These are phyloP conservation scores for Elymnias hypermnestra DNA, from an alignment of 1,140 invertebrate genomes.

Conservation along the genomic window DNA sequence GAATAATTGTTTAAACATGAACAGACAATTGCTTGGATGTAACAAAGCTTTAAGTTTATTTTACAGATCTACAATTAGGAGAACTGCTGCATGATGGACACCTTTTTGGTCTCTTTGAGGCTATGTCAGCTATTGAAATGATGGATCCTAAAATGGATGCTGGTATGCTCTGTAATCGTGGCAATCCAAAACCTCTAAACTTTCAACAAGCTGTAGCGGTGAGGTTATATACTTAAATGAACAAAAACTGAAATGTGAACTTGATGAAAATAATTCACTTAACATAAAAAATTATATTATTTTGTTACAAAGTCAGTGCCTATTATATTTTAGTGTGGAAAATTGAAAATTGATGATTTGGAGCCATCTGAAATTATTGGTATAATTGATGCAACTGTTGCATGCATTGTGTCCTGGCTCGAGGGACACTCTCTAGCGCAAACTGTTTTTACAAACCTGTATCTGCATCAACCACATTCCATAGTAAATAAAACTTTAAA, in stretches of 20 bases:
- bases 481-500: constrained; percentile 91
- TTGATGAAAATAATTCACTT: background rate
- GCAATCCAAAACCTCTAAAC: constrained; percentile 88
- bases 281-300: no score
- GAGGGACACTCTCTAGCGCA: constrained; percentile 97
- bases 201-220: constrained; percentile 92
- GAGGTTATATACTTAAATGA: constrained; percentile 18
- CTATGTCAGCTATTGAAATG: constrained; percentile 99
- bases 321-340: constrained; percentile 80
- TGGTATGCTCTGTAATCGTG: constrained; percentile 96
- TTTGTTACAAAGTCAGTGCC: no score
- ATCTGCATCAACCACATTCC: constrained; percentile 92
- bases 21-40: no score
- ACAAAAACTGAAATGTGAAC: background rate
- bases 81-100: constrained; percentile 95
- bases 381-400: constrained; percentile 94
- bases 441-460: constrained; percentile 98
- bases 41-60: background rate
- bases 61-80: constrained; percentile 87
- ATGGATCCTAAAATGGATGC: constrained; percentile 99
- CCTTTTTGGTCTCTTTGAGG: constrained; percentile 96
- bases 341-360: constrained; percentile 88
- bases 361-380: constrained; percentile 85
- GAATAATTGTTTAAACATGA: no score
- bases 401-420: constrained; percentile 95